Percentiles rank a stretch among this genome's conserved stretches.
phyloP scores from a whole-genome alignment of 2,113 vertebrate genomes.

The Sander lucioperca region DNA sequence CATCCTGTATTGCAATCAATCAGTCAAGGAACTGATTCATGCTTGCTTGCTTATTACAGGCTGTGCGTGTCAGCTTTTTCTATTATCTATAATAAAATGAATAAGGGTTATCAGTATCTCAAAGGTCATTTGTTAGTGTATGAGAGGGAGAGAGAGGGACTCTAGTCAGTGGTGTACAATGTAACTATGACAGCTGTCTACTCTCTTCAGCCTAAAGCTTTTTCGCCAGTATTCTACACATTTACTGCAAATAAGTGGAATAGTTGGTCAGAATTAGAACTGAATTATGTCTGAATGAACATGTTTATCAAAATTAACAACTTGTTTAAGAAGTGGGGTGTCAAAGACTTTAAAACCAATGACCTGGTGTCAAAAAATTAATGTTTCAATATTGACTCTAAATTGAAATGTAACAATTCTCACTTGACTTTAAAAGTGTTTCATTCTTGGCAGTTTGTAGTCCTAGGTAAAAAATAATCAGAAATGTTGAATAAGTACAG shows the following conservation, averaged over 20 bases:
- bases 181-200: neutral
- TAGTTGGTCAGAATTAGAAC: neutral
- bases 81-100: neutral
- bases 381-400: neutral
- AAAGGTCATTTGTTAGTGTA: slow-evolving; percentile 13
- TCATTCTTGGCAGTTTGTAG: too few species aligned
- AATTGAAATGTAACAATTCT: neutral
- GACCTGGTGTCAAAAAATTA: neutral
- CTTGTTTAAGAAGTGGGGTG: neutral
- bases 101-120: slow-evolving; percentile 4
- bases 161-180: neutral
- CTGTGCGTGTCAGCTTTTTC: neutral
- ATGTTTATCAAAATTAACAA: neutral
- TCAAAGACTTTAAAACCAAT: neutral
- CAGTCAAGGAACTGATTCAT: neutral
- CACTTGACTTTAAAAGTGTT: neutral
- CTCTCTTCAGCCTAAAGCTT: neutral
- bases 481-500: neutral
- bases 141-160: neutral
- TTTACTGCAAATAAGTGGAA: neutral
- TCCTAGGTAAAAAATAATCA: neutral
- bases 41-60: neutral
- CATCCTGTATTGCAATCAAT: neutral
- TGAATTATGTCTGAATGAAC: neutral
- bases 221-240: neutral